Conservation (phyloP, 2,113 vertebrate species). For the Formicarius rufipectus region DNA sequence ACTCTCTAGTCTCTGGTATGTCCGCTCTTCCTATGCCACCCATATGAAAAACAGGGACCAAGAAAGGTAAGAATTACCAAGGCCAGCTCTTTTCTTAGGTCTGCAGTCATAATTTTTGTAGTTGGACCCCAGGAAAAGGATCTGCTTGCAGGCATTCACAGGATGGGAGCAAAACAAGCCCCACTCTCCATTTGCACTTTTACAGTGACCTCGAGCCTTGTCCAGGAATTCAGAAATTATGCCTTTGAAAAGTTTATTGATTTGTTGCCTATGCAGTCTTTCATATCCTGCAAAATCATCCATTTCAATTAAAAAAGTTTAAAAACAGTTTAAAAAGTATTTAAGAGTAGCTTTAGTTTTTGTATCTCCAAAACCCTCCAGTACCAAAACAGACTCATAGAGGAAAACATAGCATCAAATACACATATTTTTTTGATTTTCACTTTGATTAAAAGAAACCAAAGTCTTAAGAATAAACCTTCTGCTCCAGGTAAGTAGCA, state of each 20-base stretch:
- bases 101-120: background rate
- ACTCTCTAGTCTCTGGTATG: background rate
- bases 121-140: background rate
- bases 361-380: background rate
- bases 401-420: background rate
- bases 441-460: background rate
- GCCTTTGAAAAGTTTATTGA: background rate
- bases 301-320: background rate
- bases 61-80: background rate
- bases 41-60: background rate
- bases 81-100: background rate
- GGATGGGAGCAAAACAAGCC: background rate
- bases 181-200: background rate
- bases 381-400: background rate
- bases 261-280: background rate
- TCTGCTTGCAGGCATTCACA: background rate
- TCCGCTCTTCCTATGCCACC: background rate
- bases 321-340: background rate
- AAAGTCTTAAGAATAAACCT: background rate
- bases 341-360: background rate
- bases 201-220: background rate
- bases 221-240: background rate
- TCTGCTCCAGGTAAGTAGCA: background rate
- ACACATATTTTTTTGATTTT: rapidly evolving
- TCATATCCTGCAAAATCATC: background rate